phyloP scores from a whole-genome alignment of 2,113 vertebrate species.

The Puffinus mauretanicus region DNA sequence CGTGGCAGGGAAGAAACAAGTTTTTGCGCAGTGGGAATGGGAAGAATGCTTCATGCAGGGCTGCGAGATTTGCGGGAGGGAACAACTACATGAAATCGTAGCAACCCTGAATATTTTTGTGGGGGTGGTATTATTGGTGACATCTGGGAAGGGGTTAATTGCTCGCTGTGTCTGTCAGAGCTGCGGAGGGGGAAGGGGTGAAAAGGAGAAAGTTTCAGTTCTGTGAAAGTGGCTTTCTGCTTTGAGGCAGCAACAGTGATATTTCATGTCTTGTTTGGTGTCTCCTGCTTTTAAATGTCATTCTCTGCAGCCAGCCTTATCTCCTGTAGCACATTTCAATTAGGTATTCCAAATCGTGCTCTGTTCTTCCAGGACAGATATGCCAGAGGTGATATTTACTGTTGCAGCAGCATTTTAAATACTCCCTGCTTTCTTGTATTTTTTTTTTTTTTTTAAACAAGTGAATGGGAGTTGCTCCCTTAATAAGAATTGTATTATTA shows the following conservation, averaged over 20 bases:
- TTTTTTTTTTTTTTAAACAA: background rate
- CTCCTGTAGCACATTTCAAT: conserved; percentile 81
- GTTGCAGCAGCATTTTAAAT: conserved; percentile 72
- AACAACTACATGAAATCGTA: background rate
- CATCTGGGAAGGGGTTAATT: conserved; percentile 16
- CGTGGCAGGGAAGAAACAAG: background rate
- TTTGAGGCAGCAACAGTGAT: conserved; percentile 69
- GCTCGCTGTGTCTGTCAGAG: background rate
- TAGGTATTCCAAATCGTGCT: conserved; percentile 75
- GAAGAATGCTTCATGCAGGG: background rate
- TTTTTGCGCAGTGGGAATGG: background rate
- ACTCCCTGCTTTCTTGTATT: background rate
- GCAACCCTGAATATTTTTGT: background rate
- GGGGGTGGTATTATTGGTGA: background rate
- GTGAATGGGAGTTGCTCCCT: background rate
- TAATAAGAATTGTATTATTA: conserved; percentile 29
- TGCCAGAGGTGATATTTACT: conserved; percentile 76
- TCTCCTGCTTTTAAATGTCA: conserved; percentile 78
- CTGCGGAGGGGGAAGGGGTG: background rate
- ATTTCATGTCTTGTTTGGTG: conserved; percentile 76
- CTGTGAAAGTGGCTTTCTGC: conserved; percentile 56
- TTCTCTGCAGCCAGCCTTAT: conserved; percentile 73
- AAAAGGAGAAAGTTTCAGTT: conserved; percentile 41
- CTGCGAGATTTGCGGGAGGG: background rate
- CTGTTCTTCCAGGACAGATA: conserved; percentile 75